Conservation (phyloP, 2,888 invertebrate species). For the Sphaerophoria rueppellii region DNA sequence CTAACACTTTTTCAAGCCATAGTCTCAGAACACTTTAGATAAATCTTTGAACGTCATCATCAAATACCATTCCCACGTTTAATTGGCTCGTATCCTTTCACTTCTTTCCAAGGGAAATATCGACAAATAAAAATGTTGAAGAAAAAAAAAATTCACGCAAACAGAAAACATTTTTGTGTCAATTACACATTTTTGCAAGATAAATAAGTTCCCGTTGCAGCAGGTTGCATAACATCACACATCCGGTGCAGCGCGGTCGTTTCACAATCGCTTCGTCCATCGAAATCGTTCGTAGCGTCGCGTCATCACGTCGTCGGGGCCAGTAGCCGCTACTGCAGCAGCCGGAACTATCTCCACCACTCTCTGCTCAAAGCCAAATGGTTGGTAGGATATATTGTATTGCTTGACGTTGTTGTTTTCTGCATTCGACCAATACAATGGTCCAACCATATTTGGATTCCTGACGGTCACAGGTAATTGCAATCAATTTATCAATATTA, state of each 20-base stretch:
- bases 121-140: slow-evolving; percentile 11
- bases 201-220: slow-evolving; percentile 72
- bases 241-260: slow-evolving; percentile 56
- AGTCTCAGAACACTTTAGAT: slow-evolving; percentile 53
- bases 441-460: slow-evolving; percentile 62
- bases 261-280: slow-evolving; percentile 3
- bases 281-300: slow-evolving; percentile 40
- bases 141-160: slow-evolving; percentile 37
- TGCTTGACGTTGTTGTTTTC: slow-evolving; percentile 5
- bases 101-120: slow-evolving; percentile 45
- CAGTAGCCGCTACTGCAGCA: slow-evolving; percentile 36
- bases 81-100: slow-evolving; percentile 71
- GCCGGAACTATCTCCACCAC: slow-evolving; percentile 64
- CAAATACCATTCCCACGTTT: slow-evolving; percentile 73
- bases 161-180: slow-evolving; percentile 72
- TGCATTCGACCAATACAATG: slow-evolving; percentile 34
- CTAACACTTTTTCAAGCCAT: slow-evolving; percentile 10
- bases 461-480: slow-evolving; percentile 69
- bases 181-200: slow-evolving; percentile 73
- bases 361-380: slow-evolving; percentile 17
- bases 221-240: slow-evolving; percentile 70
- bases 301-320: not conserved
- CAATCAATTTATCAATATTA: slow-evolving; percentile 73
- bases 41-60: slow-evolving; percentile 72
- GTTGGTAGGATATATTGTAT: not conserved